These are phyloP conservation scores for Crenuchus spilurus DNA, from an alignment of 2,797 vertebrate species.

Conservation along the genomic window DNA sequence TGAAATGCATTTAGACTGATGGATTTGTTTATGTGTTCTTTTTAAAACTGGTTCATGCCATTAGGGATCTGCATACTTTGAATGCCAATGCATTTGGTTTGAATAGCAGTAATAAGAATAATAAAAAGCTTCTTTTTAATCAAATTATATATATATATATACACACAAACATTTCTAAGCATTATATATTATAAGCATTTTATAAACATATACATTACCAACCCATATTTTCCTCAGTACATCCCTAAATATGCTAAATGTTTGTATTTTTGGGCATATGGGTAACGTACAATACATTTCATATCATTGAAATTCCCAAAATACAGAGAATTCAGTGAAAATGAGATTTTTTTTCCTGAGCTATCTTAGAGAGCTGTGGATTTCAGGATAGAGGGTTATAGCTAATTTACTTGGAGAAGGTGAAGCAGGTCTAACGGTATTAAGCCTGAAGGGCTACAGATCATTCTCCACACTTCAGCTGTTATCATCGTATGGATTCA, in stretches of 20 bases:
- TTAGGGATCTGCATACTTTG: conserved; percentile 19
- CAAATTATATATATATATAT: no score
- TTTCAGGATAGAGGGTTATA: not conserved
- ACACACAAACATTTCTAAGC: no score
- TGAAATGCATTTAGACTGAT: conserved; percentile 27
- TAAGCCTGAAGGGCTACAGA: conserved; percentile 45
- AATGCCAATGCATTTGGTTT: not conserved
- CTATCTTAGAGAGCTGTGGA: not conserved
- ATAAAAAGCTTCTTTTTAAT: not conserved
- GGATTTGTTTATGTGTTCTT: conserved; percentile 20
- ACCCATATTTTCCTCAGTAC: no score
- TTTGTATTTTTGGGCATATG: not conserved
- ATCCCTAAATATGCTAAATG: not conserved
- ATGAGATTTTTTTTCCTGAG: not conserved
- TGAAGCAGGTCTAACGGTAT: conserved; percentile 41
- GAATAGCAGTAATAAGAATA: not conserved
- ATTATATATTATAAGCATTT: no score
- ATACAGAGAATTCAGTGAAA: not conserved
- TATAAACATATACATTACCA: no score
- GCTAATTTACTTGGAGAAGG: conserved; percentile 36
- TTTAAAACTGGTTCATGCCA: conserved; percentile 29
- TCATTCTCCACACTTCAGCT: conserved; percentile 43
- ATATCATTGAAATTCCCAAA: not conserved
- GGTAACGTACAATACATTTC: not conserved
- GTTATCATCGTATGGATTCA: conserved; percentile 44